These are phyloP conservation scores for Ips nitidus DNA, from an alignment of 1,140 invertebrate species.

Conservation along the genomic window DNA sequence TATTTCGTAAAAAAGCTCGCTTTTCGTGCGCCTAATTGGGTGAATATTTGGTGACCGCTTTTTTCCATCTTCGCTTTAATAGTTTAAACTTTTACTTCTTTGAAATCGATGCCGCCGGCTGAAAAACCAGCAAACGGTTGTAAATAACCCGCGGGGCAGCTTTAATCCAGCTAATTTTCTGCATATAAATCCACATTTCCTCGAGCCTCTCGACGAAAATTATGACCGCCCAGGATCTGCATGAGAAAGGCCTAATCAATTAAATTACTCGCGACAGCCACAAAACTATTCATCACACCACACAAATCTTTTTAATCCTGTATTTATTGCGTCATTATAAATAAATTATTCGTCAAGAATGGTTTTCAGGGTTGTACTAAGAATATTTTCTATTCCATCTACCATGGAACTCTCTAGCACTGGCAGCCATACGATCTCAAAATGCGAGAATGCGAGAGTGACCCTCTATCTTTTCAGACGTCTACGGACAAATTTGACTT, in stretches of 20 bases:
- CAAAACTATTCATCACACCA: constrained; percentile 49
- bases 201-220: constrained; percentile 31
- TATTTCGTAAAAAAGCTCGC: constrained; percentile 19
- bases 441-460: too few species aligned
- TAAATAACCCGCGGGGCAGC: neutral
- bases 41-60: constrained; percentile 6
- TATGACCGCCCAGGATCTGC: constrained; percentile 31
- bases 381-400: neutral
- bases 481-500: too few species aligned
- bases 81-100: neutral
- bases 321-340: constrained; percentile 52
- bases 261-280: constrained; percentile 40
- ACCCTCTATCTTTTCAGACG: too few species aligned
- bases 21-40: constrained; percentile 19
- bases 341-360: constrained; percentile 50
- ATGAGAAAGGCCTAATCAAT: constrained; percentile 40
- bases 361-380: constrained; percentile 4
- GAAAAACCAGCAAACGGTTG: neutral
- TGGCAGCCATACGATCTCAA: too few species aligned
- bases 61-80: constrained; percentile 1
- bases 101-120: neutral
- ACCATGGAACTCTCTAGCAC: neutral
- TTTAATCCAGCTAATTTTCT: constrained; percentile 49
- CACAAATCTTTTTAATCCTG: constrained; percentile 52
- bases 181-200: constrained; percentile 49